Percentiles rank a stretch among this genome's conserved stretches.
These are phyloP conservation scores for Drosophila vallismaia DNA, from an alignment of 2,888 invertebrate genomes.

Conservation along the genomic window DNA sequence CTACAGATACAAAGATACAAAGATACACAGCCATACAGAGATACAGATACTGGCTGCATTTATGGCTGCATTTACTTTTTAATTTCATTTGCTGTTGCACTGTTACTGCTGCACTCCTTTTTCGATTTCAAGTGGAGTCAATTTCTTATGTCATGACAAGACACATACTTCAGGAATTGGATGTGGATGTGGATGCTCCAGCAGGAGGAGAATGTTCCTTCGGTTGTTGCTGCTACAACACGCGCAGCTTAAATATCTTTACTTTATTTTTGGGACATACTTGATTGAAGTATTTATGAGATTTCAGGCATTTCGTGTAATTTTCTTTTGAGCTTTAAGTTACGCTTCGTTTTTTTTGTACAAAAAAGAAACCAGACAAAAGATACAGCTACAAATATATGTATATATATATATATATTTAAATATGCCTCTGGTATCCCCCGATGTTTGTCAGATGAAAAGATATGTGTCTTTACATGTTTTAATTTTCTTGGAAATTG, in stretches of 20 bases:
- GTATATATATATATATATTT: conserved; percentile 64
- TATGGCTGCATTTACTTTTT: conserved; percentile 76
- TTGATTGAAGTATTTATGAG: conserved; percentile 81
- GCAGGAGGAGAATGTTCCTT: not conserved
- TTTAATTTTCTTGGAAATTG: conserved; percentile 80
- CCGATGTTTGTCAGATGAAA: conserved; percentile 78
- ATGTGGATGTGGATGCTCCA: not conserved
- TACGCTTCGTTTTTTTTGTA: conserved; percentile 32
- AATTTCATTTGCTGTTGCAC: conserved; percentile 62
- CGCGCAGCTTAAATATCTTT: conserved; percentile 69
- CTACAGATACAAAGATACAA: conserved; percentile 9
- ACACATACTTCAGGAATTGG: conserved; percentile 36
- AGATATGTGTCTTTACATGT: conserved; percentile 81
- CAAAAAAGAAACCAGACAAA: conserved; percentile 63
- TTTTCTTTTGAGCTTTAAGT: conserved; percentile 72
- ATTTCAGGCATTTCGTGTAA: conserved; percentile 81
- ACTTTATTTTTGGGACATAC: conserved; percentile 78
- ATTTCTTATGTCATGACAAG: conserved; percentile 78
- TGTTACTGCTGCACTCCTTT: conserved; percentile 67
- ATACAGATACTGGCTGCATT: conserved; percentile 59
- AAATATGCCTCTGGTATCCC: conserved; percentile 59
- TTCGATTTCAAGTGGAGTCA: conserved; percentile 79
- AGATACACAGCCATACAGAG: not conserved
- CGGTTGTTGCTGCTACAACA: conserved; percentile 1
- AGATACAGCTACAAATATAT: conserved; percentile 53